Conservation (phyloP, 2,888 invertebrate species). For the Ochropleura plecta region DNA sequence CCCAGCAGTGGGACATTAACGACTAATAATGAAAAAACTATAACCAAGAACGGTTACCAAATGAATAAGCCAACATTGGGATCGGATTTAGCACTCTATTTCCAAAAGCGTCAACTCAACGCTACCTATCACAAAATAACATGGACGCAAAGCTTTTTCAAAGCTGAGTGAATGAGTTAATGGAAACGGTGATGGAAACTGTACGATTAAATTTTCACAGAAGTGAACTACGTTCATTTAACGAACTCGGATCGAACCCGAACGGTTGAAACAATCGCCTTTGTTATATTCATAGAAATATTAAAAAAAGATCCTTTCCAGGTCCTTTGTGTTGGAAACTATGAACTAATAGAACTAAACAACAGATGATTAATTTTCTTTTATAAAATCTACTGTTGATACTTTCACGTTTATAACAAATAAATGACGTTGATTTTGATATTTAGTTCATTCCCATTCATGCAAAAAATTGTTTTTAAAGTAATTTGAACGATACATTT, state of each 20-base stretch:
- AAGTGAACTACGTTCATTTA: conserved; percentile 4
- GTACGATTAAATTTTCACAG: conserved; percentile 3
- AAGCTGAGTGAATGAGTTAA: not conserved
- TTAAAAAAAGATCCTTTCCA: too few species aligned
- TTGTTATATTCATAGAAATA: not conserved
- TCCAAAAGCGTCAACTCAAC: not conserved
- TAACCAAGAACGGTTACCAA: too few species aligned
- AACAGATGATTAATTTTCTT: not conserved
- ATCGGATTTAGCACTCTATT: not conserved
- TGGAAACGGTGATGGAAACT: not conserved
- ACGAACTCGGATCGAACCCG: not conserved
- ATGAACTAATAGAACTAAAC: not conserved
- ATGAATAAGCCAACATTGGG: not conserved
- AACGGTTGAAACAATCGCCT: not conserved
- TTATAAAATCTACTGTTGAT: not conserved
- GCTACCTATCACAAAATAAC: not conserved
- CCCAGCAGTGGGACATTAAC: too few species aligned
- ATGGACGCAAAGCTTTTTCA: not conserved
- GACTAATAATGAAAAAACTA: too few species aligned
- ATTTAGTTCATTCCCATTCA: not conserved
- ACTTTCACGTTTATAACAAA: not conserved
- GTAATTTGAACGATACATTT: too few species aligned
- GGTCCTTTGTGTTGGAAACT: not conserved
- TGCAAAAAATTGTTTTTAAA: not conserved
- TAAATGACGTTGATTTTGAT: not conserved